Percentiles rank a stretch among this genome's conserved stretches.
phyloP scores from a whole-genome alignment of 2,888 invertebrate species.

The Gastrophysa polygoni region DNA sequence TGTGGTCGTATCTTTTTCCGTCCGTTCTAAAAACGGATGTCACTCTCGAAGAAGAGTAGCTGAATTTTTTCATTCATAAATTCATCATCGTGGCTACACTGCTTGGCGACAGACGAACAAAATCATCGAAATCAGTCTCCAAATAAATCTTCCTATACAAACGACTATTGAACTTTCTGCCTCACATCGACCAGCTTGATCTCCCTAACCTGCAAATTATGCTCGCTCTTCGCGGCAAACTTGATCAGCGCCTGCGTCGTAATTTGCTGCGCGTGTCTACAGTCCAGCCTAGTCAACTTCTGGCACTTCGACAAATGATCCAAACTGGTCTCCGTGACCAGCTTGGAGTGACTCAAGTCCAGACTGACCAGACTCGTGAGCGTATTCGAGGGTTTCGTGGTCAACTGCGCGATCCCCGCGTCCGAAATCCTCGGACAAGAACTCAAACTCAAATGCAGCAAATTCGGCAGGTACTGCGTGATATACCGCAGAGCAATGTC shows the following conservation, averaged over 20 bases:
- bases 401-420: slow-evolving; percentile 87
- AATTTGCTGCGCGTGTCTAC: slow-evolving; percentile 80
- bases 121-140: background rate
- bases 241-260: slow-evolving; percentile 83
- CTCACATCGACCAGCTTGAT: slow-evolving; percentile 73
- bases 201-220: slow-evolving; percentile 79
- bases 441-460: slow-evolving; percentile 79
- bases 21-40: too few species aligned
- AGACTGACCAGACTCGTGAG: slow-evolving; percentile 73
- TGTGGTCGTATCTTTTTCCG: too few species aligned
- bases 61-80: too few species aligned
- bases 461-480: slow-evolving; percentile 75
- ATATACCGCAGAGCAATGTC: slow-evolving; percentile 84
- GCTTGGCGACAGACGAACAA: background rate
- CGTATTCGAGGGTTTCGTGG: slow-evolving; percentile 73
- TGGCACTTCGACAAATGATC: slow-evolving; percentile 82
- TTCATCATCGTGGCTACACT: background rate
- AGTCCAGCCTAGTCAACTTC: slow-evolving; percentile 73
- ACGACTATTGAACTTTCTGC: slow-evolving; percentile 31
- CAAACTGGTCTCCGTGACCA: slow-evolving; percentile 81
- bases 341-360: slow-evolving; percentile 81
- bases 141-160: background rate
- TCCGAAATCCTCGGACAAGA: slow-evolving; percentile 89
- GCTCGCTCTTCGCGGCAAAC: slow-evolving; percentile 80
- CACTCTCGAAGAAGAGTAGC: too few species aligned